Base-by-base conservation (phyloP, 2,797 vertebrate species). In the Melanotaenia maccullochi region DNA sequence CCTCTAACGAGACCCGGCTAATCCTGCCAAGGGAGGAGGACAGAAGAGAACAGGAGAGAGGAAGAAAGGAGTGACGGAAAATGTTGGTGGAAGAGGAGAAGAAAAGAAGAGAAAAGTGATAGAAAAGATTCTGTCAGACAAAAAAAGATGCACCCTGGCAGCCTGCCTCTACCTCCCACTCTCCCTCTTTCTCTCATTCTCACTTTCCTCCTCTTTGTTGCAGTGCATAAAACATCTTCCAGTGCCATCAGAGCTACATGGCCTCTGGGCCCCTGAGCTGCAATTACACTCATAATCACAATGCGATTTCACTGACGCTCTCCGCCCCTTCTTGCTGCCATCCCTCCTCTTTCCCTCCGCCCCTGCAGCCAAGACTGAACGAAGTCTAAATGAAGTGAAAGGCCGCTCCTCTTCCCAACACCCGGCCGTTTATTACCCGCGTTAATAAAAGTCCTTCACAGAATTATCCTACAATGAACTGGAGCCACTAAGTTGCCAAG, bases 1-100 rank as follows among this genome's bases (percentile, higher is more conserved):
- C 95, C 95, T 95, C 95, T 97, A 97, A 97, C 96, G 96, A 98
- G 96, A 95, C 95, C 93, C 85, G 88, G 95, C 96, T 98, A 97
- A 98, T 97, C 96, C 95, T 95, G 96, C 96, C 95, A 95, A 95
- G 94, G 82, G 95, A 95, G 94, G 91, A 93, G 94, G 95, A 95
- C 93, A 93, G 94, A 92, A 93, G 92, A 80, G 78, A 77, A 72
- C 44, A 66, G 77, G 30, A 76, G 71, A 75, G 65, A 64, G 60
- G 66, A 55, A 47, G 52, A 75, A 67, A 64, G 56, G 65, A 83
- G 78, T 57, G 40, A 75, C 76, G 36, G 71, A 76, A 69, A 82
- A 72, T 47, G 32, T 60, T 64, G 60, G 58, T 68, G 65, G 56
- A 65, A 69, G 55, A 72, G 65, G 56, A 28, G 49, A 47, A 68